Evolutionary conservation across 2,113 vertebrate genomes (phyloP), one percentile per base, ranked within the genome.

Genomic region (Castor canadensis): DNA sequence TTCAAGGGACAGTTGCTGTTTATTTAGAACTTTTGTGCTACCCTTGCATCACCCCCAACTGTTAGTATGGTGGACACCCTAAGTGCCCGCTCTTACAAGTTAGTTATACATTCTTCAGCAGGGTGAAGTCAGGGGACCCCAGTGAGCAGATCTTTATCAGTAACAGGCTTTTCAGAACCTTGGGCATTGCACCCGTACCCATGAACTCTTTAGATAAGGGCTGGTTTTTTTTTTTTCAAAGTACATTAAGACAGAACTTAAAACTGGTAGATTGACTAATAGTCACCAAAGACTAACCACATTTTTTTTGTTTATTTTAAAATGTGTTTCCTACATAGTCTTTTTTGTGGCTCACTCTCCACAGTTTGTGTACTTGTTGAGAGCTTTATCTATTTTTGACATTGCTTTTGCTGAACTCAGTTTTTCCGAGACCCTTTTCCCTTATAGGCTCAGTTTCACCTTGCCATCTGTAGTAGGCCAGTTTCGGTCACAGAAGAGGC

Each of bases 341-440:
- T 97, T 95, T 96, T 79, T 85, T 97, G 97, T 95, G 96, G 96
- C 86, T 96, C 1, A 0, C 62, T 35, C 60, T 66, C 2, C 45
- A 62, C 22, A 19, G 72, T 38, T 58, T 83, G 85, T 89, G 86
- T 82, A 49, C 72, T 91, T 91, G 87, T 66, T 73, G 76, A 87
- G 67, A 88, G 58, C 49, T 43, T 82, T 49, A 60, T 86, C 66
- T 73, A 86, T 38, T 72, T 89, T 79, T 77, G 60, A 94, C 35
- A 35, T n/a, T 90, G 85, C 67, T 95, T 96, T 95, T 89, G 89
- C 93, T 93, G 81, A 96, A 58, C 58, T 95, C 45, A 40, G 58
- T 95, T 92, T 96, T 98, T 96, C 96, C 91, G 11, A 97, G 96
- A 96, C 92, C 90, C 92, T 95, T 60, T 89, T n/a, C 81, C 28